A percentile compares a stretch with the other conserved stretches of the same genome.
phyloP scores from a whole-genome alignment of 1,140 invertebrate species.

The Meteorus sp. region DNA sequence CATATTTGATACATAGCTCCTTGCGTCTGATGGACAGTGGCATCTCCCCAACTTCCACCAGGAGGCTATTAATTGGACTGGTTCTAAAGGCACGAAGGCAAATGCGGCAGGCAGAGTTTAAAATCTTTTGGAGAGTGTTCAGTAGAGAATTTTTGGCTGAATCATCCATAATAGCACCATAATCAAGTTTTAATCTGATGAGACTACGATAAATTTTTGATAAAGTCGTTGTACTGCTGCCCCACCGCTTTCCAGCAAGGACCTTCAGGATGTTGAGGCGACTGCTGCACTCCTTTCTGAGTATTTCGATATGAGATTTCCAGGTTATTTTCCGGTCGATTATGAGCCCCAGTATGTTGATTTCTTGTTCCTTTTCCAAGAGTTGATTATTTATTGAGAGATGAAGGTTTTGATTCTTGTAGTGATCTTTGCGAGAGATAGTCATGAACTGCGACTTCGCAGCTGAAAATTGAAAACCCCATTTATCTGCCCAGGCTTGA shows the following conservation, averaged over 20 bases:
- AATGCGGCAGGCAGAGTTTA: slow-evolving; percentile 2
- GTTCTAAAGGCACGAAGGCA: slow-evolving; percentile 22
- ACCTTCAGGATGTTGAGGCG: slow-evolving; percentile 21
- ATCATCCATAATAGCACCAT: slow-evolving; percentile 16
- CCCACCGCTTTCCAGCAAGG: slow-evolving; percentile 4
- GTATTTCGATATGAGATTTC: background rate
- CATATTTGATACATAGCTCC: background rate
- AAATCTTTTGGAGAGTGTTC: background rate
- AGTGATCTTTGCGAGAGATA: background rate
- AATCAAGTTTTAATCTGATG: slow-evolving; percentile 24
- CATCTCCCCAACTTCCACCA: slow-evolving; percentile 2
- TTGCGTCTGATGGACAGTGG: slow-evolving; percentile 12
- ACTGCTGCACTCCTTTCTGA: background rate
- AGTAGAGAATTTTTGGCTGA: slow-evolving; percentile 5
- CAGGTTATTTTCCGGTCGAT: slow-evolving; percentile 11
- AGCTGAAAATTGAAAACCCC: slow-evolving; percentile 20
- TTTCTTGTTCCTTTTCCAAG: background rate
- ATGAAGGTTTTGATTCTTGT: background rate
- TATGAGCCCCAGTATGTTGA: slow-evolving; percentile 11
- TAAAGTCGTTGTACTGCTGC: slow-evolving; percentile 3
- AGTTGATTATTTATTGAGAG: slow-evolving; percentile 4
- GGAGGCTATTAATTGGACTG: slow-evolving; percentile 8
- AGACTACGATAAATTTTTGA: slow-evolving; percentile 18
- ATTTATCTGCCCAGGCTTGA: slow-evolving; percentile 11
- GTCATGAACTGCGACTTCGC: slow-evolving; percentile 21